Conservation (phyloP, 1,140 invertebrate genomes). For the Panulirus ornatus region DNA sequence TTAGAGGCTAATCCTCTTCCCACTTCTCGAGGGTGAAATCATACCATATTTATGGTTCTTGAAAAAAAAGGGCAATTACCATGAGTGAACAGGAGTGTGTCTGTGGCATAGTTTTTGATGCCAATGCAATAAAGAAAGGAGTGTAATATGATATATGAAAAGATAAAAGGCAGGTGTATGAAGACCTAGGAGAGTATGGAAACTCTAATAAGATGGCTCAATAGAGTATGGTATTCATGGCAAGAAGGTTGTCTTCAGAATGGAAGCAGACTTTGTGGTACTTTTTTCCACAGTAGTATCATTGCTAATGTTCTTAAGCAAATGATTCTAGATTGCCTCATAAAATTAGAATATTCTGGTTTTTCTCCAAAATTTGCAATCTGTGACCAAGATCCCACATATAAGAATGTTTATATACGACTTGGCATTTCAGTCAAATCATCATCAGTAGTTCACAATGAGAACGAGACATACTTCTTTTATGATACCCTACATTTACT, state of each 20-base stretch:
- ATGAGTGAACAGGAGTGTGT: background rate
- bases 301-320: background rate
- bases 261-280: slow-evolving; percentile 16
- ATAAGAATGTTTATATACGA: slow-evolving; percentile 2
- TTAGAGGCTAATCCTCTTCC: no score
- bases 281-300: slow-evolving; percentile 18
- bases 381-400: slow-evolving; percentile 19
- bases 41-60: no score
- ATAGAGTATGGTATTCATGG: slow-evolving; percentile 1
- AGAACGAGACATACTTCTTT: background rate
- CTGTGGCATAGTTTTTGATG: no score
- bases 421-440: background rate
- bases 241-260: background rate
- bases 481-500: slow-evolving; percentile 17
- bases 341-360: background rate
- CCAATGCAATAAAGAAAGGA: background rate
- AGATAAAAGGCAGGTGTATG: background rate
- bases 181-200: background rate
- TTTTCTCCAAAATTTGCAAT: slow-evolving; percentile 18
- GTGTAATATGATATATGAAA: background rate
- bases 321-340: background rate
- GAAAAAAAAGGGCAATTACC: background rate
- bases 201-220: background rate
- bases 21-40: no score
- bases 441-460: slow-evolving; percentile 1